Conservation (phyloP, 2,113 vertebrate genomes). For the Aphyosemion australe region DNA sequence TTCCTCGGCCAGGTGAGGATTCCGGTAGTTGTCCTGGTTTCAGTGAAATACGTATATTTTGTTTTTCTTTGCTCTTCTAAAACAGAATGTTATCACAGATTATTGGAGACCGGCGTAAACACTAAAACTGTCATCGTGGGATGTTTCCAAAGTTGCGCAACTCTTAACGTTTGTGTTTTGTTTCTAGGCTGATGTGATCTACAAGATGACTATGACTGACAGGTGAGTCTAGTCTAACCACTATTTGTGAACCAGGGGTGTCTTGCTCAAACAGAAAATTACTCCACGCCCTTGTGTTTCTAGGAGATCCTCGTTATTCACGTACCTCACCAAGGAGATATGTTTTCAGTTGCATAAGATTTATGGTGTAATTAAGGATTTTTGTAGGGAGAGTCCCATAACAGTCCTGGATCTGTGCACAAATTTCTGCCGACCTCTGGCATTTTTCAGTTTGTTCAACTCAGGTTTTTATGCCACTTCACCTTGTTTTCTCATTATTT, state of each 20-base stretch:
- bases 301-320: not conserved
- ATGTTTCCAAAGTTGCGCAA: not conserved
- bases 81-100: too few species aligned
- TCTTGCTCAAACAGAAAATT: not conserved
- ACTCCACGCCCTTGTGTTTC: conserved; percentile 6
- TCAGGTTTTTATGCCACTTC: not conserved
- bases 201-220: conserved; percentile 98
- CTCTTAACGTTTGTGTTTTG: not conserved
- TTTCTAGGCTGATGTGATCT: conserved; percentile 94
- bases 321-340: not conserved
- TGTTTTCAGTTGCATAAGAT: conserved; percentile 6
- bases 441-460: not conserved
- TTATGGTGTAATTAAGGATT: not conserved
- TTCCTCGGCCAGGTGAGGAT: conserved; percentile 93
- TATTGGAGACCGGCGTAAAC: not conserved
- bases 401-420: not conserved
- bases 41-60: not conserved
- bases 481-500: not conserved
- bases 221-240: conserved; percentile 80
- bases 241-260: not conserved
- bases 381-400: not conserved
- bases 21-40: not conserved
- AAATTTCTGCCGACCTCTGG: not conserved
- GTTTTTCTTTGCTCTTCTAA: not conserved
- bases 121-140: not conserved